phyloP scores from a whole-genome alignment of 1,140 invertebrate genomes.

The Cyphomyrmex costatus region DNA sequence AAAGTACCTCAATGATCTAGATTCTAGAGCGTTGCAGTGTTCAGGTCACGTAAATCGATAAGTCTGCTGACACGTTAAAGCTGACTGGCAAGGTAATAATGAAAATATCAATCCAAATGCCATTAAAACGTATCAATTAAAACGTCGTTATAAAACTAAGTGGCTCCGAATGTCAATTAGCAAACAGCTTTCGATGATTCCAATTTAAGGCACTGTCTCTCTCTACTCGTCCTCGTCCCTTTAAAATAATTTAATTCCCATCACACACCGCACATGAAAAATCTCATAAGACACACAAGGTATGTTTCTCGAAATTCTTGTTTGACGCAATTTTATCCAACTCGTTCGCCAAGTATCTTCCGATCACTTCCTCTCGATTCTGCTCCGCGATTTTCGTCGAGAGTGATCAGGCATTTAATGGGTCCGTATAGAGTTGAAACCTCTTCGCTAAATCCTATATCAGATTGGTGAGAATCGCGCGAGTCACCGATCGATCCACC shows the following conservation, averaged over 20 bases:
- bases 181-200: background rate
- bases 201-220: constrained; percentile 27
- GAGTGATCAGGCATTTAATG: background rate
- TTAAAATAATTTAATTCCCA: constrained; percentile 5
- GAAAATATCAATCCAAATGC: background rate
- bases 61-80: background rate
- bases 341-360: background rate
- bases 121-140: constrained; percentile 19
- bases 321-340: background rate
- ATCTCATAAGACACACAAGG: background rate
- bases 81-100: background rate
- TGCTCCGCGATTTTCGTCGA: background rate
- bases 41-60: constrained; percentile 17
- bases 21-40: background rate
- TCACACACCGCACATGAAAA: background rate
- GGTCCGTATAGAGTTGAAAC: too few species aligned
- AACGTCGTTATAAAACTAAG: background rate
- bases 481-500: constrained; percentile 64
- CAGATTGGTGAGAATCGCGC: constrained; percentile 30
- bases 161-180: background rate
- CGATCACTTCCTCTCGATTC: background rate
- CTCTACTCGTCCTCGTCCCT: background rate
- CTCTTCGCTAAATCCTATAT: background rate
- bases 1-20: background rate
- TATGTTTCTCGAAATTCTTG: background rate